Evolutionary conservation across 2,888 invertebrate species (phyloP), one percentile per base, ranked within the genome.

Genomic region (Hirtodrosophila cameraria): DNA sequence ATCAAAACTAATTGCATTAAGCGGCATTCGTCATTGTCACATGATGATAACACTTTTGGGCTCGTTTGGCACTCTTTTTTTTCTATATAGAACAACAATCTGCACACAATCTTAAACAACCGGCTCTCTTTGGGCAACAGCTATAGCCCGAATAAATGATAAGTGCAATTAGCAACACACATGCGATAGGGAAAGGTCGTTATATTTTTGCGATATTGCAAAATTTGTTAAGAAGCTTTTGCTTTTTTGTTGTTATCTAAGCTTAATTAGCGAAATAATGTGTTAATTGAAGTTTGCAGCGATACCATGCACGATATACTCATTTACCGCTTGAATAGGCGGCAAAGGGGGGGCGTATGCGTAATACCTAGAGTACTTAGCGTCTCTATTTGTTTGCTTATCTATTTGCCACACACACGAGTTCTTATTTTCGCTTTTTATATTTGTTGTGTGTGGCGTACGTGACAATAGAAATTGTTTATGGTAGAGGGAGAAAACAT

Each of bases 271-370:
- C 75, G 59, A 59, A 67, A 76, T 63, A 75, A 79, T 75, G 74
- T 79, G 86, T 70, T 86, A 87, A 87, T 86, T 86, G 69, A 76
- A 69, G 71, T 76, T 85, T 71, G 75, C 48, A 52, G 55, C 71
- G 60, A 50, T 59, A 41, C 31, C 33, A 42, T 11, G 13, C 13
- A 54, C 13, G 20, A 27, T 36, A 20, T 1, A 25, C 15, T 58
- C 50, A 55, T 63, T 67, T 53, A 49, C 52, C 41, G 36, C 41
- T 18, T 39, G 23, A 25, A 38, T 20, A 33, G 31, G 42, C 48
- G 38, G 36, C 41, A 42, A 28, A 20, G 33, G 25, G 33, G 25
- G 61, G 58, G 58, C 72, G 62, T 69, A 66, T 78, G 58, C 75
- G 72, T 75, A 75, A 75, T 69, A 55, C 30, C 11, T 38, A 9